These are phyloP conservation scores for Mimachlamys varia DNA, from an alignment of 2,888 invertebrate species.

Conservation along the genomic window DNA sequence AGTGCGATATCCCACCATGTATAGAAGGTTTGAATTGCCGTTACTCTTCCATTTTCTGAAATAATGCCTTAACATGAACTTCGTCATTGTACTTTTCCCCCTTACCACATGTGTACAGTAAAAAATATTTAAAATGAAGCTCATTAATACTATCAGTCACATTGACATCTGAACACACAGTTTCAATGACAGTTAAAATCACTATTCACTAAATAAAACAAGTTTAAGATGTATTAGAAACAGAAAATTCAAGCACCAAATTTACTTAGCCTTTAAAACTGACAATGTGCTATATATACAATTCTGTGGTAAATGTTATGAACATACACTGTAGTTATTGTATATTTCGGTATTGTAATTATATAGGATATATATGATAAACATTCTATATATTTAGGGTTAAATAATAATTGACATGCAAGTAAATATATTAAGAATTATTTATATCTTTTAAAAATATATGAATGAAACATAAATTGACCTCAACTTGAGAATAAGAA, in stretches of 20 bases:
- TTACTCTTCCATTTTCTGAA: too few species aligned
- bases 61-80: too few species aligned
- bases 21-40: too few species aligned
- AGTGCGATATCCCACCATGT: too few species aligned
- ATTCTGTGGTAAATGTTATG: neutral
- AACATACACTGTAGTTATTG: neutral
- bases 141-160: too few species aligned
- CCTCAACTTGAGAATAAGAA: neutral
- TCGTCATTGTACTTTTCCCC: too few species aligned
- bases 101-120: too few species aligned
- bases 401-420: neutral
- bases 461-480: neutral
- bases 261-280: neutral
- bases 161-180: too few species aligned
- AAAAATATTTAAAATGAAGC: too few species aligned
- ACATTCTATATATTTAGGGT: neutral
- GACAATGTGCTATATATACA: neutral
- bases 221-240: neutral
- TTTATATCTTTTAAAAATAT: constrained; percentile 10
- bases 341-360: neutral
- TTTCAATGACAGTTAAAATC: too few species aligned
- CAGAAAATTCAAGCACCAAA: neutral
- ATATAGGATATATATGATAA: neutral
- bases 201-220: too few species aligned
- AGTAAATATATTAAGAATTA: constrained; percentile 21